phyloP scores from a whole-genome alignment of 2,113 vertebrate species.

The Pavo muticus region DNA sequence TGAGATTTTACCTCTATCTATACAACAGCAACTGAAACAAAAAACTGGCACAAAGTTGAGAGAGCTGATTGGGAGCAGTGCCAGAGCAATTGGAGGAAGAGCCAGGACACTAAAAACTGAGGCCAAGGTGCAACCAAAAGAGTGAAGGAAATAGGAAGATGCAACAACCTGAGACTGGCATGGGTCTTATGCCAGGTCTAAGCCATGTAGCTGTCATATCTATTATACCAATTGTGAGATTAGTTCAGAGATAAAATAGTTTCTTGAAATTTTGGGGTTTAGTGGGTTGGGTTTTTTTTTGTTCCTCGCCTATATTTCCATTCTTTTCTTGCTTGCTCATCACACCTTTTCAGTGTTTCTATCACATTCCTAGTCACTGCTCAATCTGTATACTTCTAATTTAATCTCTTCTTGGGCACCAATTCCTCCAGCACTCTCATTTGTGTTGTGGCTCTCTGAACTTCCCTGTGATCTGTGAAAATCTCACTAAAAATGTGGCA shows the following conservation, averaged over 20 bases:
- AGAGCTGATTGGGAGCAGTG: background rate
- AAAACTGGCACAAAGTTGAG: background rate
- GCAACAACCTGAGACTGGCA: background rate
- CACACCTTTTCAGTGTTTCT: background rate
- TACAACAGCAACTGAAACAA: background rate
- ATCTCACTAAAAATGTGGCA: background rate
- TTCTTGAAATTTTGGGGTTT: background rate
- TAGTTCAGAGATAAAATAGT: background rate
- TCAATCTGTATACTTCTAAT: background rate
- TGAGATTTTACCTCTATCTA: background rate
- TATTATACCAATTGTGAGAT: rapidly evolving
- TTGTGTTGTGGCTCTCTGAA: background rate
- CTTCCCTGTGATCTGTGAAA: background rate
- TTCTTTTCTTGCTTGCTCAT: background rate
- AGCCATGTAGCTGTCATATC: background rate
- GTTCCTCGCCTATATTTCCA: background rate
- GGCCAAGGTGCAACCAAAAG: background rate
- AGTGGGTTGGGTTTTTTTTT: background rate
- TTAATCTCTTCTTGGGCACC: background rate
- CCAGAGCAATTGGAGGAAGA: background rate
- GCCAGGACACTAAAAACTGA: background rate
- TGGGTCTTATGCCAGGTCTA: background rate
- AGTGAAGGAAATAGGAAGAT: background rate
- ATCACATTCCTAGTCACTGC: background rate
- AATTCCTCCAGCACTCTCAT: background rate